These are phyloP conservation scores for Halocynthia roretzi DNA, from an alignment of 23 tunicate species.

Conservation along the genomic window DNA sequence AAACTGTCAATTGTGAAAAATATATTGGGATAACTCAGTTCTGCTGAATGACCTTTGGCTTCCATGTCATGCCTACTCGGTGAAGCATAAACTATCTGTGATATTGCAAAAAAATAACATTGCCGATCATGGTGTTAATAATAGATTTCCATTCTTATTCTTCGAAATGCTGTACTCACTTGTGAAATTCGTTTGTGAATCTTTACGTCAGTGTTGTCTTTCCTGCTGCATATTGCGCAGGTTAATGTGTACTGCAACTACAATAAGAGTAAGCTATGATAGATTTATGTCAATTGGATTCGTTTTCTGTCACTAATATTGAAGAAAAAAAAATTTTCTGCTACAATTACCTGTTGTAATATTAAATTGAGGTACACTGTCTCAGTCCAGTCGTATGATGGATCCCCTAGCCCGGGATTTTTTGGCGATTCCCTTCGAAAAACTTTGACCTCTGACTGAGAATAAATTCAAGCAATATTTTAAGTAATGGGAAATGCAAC, in stretches of 20 bases:
- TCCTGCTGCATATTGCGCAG: slow-evolving; percentile 74
- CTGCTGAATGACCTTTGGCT: slow-evolving; percentile 66
- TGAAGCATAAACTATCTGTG: slow-evolving; percentile 84
- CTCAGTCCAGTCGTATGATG: slow-evolving; percentile 83
- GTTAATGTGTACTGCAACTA: slow-evolving; percentile 72
- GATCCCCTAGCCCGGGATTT: slow-evolving; percentile 92
- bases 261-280: slow-evolving; percentile 1
- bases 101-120: too few species aligned
- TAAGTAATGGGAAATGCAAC: too few species aligned
- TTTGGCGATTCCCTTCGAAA: slow-evolving; percentile 61
- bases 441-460: slow-evolving; percentile 59
- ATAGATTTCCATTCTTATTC: neutral
- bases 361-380: slow-evolving; percentile 78
- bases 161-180: slow-evolving; percentile 8
- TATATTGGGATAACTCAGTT: slow-evolving; percentile 79
- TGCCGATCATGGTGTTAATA: neutral
- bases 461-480: too few species aligned
- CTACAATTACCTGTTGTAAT: slow-evolving; percentile 58
- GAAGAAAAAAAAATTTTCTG: neutral
- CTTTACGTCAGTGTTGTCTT: slow-evolving; percentile 24
- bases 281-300: too few species aligned
- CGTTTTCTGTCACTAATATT: too few species aligned
- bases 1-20: slow-evolving; percentile 89
- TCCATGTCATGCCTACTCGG: slow-evolving; percentile 86
- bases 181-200: slow-evolving; percentile 76